phyloP scores from a whole-genome alignment of 2,113 vertebrate genomes.

The Gila orcuttii region DNA sequence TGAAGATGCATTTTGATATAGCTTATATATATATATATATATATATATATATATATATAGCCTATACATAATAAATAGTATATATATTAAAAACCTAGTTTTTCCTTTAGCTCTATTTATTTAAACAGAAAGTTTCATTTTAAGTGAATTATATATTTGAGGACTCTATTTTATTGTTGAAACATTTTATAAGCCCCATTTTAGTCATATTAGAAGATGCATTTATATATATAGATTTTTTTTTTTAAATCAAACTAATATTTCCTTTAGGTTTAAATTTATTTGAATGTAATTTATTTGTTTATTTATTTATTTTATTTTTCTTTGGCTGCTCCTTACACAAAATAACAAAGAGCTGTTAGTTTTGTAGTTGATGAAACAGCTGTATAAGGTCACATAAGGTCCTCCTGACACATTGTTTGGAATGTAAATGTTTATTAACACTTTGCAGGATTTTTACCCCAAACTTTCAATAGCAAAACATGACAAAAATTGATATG shows the following conservation, averaged over 20 bases:
- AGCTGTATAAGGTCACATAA: too few relatives aligned
- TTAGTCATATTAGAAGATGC: neutral
- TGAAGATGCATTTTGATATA: too few relatives aligned
- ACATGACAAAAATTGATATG: neutral
- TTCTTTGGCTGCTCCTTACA: neutral
- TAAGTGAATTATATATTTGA: neutral
- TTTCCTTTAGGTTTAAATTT: neutral
- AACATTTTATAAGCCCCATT: neutral
- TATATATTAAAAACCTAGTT: neutral
- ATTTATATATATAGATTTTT: neutral
- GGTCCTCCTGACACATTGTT: neutral
- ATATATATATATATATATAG: neutral
- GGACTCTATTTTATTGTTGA: neutral
- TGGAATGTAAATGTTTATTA: slow-evolving; percentile 39
- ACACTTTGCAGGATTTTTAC: neutral
- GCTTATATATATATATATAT: too few relatives aligned
- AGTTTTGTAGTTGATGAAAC: too few relatives aligned
- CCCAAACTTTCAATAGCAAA: neutral
- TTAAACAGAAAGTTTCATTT: neutral
- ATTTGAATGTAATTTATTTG: too few relatives aligned
- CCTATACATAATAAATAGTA: too few relatives aligned
- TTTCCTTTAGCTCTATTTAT: neutral
- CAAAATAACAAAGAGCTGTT: neutral
- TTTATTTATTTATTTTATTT: neutral
- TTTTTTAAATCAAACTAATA: too few relatives aligned